phyloP scores from a whole-genome alignment of 1,140 invertebrate species.

The Gonioctena quinquepunctata region DNA sequence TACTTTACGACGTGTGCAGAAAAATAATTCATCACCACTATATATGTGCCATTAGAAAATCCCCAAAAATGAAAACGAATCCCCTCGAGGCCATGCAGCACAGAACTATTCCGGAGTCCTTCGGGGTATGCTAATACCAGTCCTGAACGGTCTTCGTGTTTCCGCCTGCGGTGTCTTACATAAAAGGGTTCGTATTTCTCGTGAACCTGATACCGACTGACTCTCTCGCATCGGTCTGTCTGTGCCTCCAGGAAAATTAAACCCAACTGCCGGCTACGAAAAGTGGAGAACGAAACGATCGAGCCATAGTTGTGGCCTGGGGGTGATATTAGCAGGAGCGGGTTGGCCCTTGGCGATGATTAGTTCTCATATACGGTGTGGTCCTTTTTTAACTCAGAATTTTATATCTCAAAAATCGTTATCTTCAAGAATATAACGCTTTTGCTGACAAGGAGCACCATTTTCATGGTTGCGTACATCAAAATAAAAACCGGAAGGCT shows the following conservation, averaged over 20 bases:
- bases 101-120: not conserved
- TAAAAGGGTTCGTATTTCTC: conserved; percentile 16
- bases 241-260: not conserved
- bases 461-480: too few species aligned
- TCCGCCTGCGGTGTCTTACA: not conserved
- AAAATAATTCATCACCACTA: too few species aligned
- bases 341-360: not conserved
- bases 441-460: too few species aligned
- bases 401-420: too few species aligned
- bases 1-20: too few species aligned
- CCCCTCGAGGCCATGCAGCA: not conserved
- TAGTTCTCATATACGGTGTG: too few species aligned
- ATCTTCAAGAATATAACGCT: too few species aligned
- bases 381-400: too few species aligned
- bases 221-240: not conserved
- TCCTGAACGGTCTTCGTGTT: conserved; percentile 11
- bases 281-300: not conserved
- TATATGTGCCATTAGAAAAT: not conserved
- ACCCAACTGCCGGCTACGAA: not conserved
- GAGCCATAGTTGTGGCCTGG: not conserved
- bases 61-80: not conserved
- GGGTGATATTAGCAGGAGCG: not conserved
- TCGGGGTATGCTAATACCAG: not conserved
- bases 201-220: conserved; percentile 8
- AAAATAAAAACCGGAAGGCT: too few species aligned